Percentiles rank a stretch among this genome's conserved stretches.
Conservation (phyloP, 2,113 vertebrate genomes). For the Phylloscopus whistleri region DNA sequence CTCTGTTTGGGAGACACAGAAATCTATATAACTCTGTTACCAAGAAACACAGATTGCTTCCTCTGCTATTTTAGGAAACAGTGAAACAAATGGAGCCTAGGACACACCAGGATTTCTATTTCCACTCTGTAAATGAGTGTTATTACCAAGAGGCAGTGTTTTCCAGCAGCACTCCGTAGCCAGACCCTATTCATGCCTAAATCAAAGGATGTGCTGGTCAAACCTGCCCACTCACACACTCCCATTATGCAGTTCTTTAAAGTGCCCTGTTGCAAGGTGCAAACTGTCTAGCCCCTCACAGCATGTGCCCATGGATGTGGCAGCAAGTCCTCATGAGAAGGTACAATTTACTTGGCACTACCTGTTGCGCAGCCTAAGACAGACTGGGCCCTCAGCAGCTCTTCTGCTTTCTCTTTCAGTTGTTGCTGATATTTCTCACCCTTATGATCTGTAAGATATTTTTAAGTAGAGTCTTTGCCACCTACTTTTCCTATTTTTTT, state of each 20-base stretch:
- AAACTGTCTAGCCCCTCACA: background rate
- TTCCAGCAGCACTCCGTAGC: background rate
- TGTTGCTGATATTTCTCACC: background rate
- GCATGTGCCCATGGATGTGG: background rate
- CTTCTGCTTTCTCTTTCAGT: background rate
- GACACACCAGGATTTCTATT: conserved; percentile 13
- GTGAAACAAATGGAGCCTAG: background rate
- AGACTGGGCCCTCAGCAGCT: background rate
- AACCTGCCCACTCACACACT: background rate
- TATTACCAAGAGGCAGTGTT: background rate
- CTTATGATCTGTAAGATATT: background rate
- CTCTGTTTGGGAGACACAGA: background rate
- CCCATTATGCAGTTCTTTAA: background rate
- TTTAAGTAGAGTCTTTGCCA: background rate
- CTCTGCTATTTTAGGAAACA: conserved; percentile 36
- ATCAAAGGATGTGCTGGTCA: background rate
- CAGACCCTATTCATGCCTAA: background rate
- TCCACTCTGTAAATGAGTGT: conserved; percentile 5
- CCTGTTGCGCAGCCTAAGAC: background rate
- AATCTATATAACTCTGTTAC: conserved; percentile 14
- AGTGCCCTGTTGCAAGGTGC: background rate
- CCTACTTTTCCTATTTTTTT: background rate
- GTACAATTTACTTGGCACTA: background rate
- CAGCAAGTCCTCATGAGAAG: background rate
- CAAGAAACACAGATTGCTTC: conserved; percentile 32